Evolutionary conservation across 2,888 invertebrate species (phyloP), one percentile per base, ranked within the genome.

Genomic region (Plebejus anna): DNA sequence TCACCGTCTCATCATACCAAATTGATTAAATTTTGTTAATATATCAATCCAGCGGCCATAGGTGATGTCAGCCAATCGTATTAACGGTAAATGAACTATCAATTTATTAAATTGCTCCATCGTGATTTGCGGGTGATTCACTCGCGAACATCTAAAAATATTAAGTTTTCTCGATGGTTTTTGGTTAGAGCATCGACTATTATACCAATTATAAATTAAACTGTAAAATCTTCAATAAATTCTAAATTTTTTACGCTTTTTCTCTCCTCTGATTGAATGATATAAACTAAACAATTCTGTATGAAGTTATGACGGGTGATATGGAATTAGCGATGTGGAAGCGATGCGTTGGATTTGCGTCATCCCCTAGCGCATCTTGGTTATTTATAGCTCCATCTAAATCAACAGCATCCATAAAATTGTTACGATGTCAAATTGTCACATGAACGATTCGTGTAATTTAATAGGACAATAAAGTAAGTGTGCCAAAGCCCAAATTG

Each of bases 291-390:
- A 61, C 42, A 59, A 36, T 59, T 59, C 70, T 32, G 76, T 70
- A 71, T 51, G 55, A 70, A 38, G 59, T 47, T 61, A 57, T 59
- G 70, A 75, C 55, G 71, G 72, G 55, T 72, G 78, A 82, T 83
- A 82, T 83, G 82, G 82, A 85, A 84, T 85, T 85, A 83, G 83
- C 83, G 82, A 81, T 82, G 81, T 84, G 79, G 59, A 78, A 84
- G 80, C 82, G 81, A 84, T 84, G 83, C 82, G 81, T 82, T 82
- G 79, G 81, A 87, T 86, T 88, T 88, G 81, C 88, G 89, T 89
- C 89, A 89, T 86, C 86, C 83, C 80, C 79, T 80, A 78, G 83
- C 80, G 83, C 84, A 88, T 87, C 85, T 88, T 86, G 82, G 82
- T 83, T 81, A 85, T 85, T 79, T 86, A 85, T 87, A 87, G 70